phyloP scores from a whole-genome alignment of 2,113 vertebrate genomes.

The Spea multiplicata region DNA sequence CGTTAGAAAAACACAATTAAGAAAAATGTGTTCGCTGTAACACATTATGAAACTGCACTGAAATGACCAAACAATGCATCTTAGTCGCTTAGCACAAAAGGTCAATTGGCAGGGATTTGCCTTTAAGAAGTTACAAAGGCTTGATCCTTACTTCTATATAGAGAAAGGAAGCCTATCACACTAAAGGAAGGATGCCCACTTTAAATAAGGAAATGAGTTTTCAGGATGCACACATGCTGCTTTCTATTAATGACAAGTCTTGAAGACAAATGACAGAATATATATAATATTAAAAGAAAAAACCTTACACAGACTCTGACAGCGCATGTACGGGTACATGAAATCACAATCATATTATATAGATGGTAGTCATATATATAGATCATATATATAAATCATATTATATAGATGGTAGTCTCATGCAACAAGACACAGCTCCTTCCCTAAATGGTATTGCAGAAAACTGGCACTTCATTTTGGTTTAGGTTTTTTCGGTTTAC shows the following conservation, averaged over 20 bases:
- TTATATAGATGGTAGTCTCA: too few species aligned
- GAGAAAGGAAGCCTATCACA: conserved; percentile 74
- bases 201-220: conserved; percentile 84
- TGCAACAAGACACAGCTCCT: too few species aligned
- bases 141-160: conserved; percentile 64
- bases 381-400: too few species aligned
- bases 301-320: conserved; percentile 62
- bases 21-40: conserved; percentile 59
- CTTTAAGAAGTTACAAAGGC: conserved; percentile 76
- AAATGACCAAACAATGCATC: conserved; percentile 66
- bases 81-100: conserved; percentile 68
- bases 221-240: conserved; percentile 82
- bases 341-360: too few species aligned
- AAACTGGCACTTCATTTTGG: too few species aligned
- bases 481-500: too few species aligned
- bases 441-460: too few species aligned
- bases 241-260: conserved; percentile 81
- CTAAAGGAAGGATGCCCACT: conserved; percentile 82
- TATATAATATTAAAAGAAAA: background rate
- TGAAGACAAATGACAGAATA: conserved; percentile 36
- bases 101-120: conserved; percentile 77
- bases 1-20: conserved; percentile 68
- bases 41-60: conserved; percentile 58
- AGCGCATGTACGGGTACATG: conserved; percentile 10
- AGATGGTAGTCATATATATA: too few species aligned